These are phyloP conservation scores for Platygyra sinensis DNA, from an alignment of 64 coral and sea anemone species.

Conservation along the genomic window DNA sequence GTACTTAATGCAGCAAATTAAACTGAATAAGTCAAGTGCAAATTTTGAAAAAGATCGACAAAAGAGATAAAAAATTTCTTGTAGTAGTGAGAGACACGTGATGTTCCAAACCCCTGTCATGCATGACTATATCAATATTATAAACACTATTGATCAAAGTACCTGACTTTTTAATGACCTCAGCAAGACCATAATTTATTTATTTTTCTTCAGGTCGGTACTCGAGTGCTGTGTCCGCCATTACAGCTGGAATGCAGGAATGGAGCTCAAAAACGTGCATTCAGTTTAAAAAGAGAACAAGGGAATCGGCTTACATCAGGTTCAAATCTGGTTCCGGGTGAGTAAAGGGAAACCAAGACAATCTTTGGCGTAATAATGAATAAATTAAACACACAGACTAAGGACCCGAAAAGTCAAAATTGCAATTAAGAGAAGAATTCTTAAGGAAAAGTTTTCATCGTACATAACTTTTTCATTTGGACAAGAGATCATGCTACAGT, in stretches of 20 bases:
- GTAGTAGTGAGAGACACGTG: neutral
- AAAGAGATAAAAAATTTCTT: no score
- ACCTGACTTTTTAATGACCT: no score
- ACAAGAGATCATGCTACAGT: no score
- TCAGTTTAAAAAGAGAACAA: neutral
- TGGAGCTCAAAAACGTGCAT: slow-evolving; percentile 36
- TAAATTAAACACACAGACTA: no score
- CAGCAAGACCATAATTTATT: neutral
- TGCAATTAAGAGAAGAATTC: no score
- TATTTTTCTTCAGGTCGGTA: neutral
- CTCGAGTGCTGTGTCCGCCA: neutral
- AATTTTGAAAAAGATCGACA: no score
- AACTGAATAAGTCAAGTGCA: no score
- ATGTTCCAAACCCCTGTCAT: neutral
- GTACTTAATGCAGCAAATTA: neutral
- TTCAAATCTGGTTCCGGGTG: neutral
- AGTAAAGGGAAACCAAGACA: neutral
- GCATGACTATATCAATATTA: no score
- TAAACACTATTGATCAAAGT: no score
- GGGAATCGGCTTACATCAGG: neutral
- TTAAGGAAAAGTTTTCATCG: no score
- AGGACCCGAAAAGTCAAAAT: neutral
- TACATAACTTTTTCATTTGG: no score
- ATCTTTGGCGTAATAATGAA: no score
- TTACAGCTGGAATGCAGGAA: slow-evolving; percentile 7